phyloP scores from a whole-genome alignment of 2,888 invertebrate species.

The Drosophila differens region DNA sequence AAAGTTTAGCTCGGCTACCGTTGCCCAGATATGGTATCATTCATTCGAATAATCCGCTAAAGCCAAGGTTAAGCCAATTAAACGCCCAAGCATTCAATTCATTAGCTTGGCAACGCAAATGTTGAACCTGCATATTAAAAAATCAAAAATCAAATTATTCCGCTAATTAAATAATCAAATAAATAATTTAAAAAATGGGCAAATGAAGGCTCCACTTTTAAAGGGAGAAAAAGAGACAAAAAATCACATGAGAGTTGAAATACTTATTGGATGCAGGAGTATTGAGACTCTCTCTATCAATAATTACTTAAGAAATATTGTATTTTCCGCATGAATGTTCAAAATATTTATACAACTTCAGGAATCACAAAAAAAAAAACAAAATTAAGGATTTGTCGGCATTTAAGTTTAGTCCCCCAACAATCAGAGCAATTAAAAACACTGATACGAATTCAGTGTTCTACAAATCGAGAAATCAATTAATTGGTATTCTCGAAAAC shows the following conservation, averaged over 20 bases:
- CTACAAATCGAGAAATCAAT: background rate
- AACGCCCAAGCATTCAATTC: slow-evolving; percentile 42
- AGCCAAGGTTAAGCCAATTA: slow-evolving; percentile 54
- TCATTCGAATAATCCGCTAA: slow-evolving; percentile 61
- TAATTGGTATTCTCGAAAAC: background rate
- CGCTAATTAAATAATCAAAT: slow-evolving; percentile 9
- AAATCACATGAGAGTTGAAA: background rate
- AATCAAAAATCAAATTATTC: slow-evolving; percentile 26
- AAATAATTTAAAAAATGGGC: background rate
- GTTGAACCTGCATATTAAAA: slow-evolving; percentile 19
- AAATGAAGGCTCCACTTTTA: background rate
- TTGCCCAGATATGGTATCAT: slow-evolving; percentile 26
- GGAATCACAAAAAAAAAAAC: background rate
- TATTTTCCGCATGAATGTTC: background rate
- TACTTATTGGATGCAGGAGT: background rate
- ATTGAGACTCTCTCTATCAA: background rate
- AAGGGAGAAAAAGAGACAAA: background rate
- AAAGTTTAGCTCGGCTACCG: slow-evolving; percentile 20
- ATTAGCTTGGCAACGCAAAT: slow-evolving; percentile 25
- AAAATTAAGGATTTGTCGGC: background rate
- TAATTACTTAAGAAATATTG: no score
- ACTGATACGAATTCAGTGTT: background rate
- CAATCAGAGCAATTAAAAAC: background rate
- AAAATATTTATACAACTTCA: no score
- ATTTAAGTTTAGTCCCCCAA: background rate